phyloP scores from a whole-genome alignment of 2,888 invertebrate genomes.

The Lysandra coridon region DNA sequence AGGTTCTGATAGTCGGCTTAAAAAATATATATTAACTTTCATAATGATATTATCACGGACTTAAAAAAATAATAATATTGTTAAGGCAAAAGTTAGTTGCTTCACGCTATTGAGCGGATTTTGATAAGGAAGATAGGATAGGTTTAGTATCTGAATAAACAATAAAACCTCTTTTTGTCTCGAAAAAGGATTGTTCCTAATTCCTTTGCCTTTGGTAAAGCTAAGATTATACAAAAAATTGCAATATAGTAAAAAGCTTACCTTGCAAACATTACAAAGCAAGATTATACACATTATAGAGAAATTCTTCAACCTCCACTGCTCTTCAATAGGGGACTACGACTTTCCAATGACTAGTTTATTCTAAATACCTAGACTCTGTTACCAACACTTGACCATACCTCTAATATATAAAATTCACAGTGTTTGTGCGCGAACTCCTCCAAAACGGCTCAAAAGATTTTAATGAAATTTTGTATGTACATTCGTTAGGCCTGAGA shows the following conservation, averaged over 20 bases:
- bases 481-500: too few relatives aligned
- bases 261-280: constrained; percentile 25
- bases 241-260: neutral
- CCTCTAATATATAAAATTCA: too few relatives aligned
- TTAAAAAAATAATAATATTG: too few relatives aligned
- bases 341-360: constrained; percentile 4
- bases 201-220: neutral
- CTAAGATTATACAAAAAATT: neutral
- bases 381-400: neutral
- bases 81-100: too few relatives aligned
- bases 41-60: too few relatives aligned
- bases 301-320: constrained; percentile 29
- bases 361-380: neutral
- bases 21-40: too few relatives aligned
- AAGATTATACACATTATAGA: constrained; percentile 30
- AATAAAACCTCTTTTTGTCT: neutral
- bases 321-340: constrained; percentile 24
- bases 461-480: too few relatives aligned
- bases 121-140: too few relatives aligned
- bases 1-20: too few relatives aligned
- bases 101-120: too few relatives aligned
- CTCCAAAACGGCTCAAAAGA: too few relatives aligned
- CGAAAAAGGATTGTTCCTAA: neutral
- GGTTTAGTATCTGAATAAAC: neutral
- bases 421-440: too few relatives aligned